These are phyloP conservation scores for Pentalonia nigronervosa DNA, from an alignment of 1,140 invertebrate genomes.

Conservation along the genomic window DNA sequence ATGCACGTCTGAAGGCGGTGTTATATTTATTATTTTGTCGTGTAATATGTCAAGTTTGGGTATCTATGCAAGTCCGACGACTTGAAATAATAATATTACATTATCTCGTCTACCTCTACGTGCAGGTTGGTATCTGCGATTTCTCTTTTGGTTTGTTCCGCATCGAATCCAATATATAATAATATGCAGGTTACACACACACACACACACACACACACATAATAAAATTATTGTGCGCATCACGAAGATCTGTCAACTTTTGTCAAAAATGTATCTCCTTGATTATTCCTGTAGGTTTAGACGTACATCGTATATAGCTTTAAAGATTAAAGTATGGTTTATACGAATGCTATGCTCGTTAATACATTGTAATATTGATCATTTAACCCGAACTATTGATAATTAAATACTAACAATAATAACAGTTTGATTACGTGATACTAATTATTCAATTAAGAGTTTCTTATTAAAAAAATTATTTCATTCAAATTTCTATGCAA, in stretches of 20 bases:
- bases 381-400: no score
- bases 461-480: no score
- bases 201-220: no score
- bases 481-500: no score
- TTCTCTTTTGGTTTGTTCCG: neutral
- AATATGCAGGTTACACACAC: neutral
- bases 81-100: neutral
- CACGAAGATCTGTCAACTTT: neutral
- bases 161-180: neutral
- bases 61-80: neutral
- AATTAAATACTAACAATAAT: no score
- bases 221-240: no score
- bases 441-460: no score
- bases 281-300: neutral
- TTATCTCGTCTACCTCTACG: neutral
- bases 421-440: no score
- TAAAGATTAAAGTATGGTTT: no score
- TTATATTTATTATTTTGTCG: neutral
- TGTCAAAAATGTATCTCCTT: neutral
- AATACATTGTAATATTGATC: no score
- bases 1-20: neutral
- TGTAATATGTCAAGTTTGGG: neutral
- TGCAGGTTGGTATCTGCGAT: neutral
- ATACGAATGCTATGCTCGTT: no score
- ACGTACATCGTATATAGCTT: neutral